These are phyloP conservation scores for human (Homo sapiens) DNA, from an alignment of 2,113 vertebrate genomes.

Conservation along the genomic window DNA sequence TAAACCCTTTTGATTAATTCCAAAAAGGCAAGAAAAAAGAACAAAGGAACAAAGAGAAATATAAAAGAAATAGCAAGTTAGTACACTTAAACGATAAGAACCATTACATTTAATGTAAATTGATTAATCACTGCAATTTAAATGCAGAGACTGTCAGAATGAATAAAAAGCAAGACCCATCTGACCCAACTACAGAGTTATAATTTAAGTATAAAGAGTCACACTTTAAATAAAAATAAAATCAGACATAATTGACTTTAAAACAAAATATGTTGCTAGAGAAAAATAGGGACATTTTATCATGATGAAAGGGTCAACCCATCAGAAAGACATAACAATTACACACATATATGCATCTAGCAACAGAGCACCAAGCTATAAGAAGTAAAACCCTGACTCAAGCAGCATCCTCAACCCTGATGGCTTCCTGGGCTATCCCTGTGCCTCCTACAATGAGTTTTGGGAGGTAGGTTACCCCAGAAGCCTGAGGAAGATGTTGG, in stretches of 20 bases:
- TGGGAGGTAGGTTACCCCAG: constrained; percentile 82
- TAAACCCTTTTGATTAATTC: neutral
- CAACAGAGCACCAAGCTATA: neutral
- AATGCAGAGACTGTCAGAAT: neutral
- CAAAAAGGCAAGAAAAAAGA: neutral
- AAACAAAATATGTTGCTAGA: neutral
- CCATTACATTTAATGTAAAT: constrained; percentile 25
- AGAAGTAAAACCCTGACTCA: constrained; percentile 64
- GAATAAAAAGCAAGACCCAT: neutral
- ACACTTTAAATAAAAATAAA: constrained; percentile 12
- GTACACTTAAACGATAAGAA: neutral
- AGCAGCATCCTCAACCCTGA: constrained; percentile 86
- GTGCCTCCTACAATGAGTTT: constrained; percentile 84
- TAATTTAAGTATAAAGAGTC: neutral
- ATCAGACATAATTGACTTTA: neutral
- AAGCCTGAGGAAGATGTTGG: neutral
- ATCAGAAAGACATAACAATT: neutral
- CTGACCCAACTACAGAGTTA: neutral
- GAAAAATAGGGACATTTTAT: neutral
- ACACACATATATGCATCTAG: neutral
- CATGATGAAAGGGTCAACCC: neutral
- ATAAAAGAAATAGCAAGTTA: constrained; percentile 30
- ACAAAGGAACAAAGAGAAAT: neutral
- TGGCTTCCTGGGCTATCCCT: constrained; percentile 90
- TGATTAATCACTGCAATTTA: neutral